Conservation (phyloP, 1,140 invertebrate genomes). For the Papilio xuthus region DNA sequence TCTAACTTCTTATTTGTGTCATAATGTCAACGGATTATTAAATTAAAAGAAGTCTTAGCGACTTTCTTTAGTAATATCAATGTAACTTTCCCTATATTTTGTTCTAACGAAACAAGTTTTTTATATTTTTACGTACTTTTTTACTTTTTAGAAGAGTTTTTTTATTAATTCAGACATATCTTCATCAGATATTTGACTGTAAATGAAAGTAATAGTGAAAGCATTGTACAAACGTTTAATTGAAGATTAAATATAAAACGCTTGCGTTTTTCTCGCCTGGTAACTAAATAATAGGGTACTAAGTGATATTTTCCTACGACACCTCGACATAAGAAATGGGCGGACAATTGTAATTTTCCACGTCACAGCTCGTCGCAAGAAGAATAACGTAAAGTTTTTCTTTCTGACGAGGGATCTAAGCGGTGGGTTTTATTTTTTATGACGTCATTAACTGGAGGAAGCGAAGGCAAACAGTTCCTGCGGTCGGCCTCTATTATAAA, state of each 20-base stretch:
- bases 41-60: conserved; percentile 20
- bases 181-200: too few species aligned
- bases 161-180: too few species aligned
- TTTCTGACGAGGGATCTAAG: conserved; percentile 59
- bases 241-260: background rate
- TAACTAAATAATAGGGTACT: background rate
- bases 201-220: too few species aligned
- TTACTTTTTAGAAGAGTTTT: too few species aligned
- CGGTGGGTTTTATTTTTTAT: conserved; percentile 71
- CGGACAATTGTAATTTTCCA: conserved; percentile 72
- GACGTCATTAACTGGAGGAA: conserved; percentile 76
- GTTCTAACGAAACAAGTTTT: background rate
- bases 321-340: conserved; percentile 45
- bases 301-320: conserved; percentile 23
- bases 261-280: background rate
- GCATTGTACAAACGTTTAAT: background rate
- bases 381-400: conserved; percentile 63
- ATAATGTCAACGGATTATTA: conserved; percentile 3
- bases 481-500: conserved; percentile 61
- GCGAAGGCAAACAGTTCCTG: conserved; percentile 64
- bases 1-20: conserved; percentile 32
- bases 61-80: background rate
- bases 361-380: conserved; percentile 53
- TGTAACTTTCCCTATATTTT: background rate
- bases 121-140: background rate